Evolutionary conservation across 2,888 invertebrate genomes (phyloP).

Genomic region (Stegana nigrithorax): DNA sequence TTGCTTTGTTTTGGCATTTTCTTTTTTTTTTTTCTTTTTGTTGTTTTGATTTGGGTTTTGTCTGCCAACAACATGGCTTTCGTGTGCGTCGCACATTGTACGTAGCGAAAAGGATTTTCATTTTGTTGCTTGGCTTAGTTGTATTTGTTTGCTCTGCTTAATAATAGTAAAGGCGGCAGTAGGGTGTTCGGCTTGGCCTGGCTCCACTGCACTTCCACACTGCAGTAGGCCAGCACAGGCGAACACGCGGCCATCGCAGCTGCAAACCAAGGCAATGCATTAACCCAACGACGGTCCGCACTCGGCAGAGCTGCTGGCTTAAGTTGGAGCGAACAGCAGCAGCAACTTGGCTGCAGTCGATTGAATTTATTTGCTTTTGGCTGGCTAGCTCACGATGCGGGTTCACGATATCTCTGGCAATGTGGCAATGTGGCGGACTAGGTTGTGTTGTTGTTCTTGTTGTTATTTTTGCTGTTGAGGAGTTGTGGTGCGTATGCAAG

Average conservation of each 20-base stretch:
- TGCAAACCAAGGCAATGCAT: no score
- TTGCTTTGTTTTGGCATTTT: no score
- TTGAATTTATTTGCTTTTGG: conserved; percentile 61
- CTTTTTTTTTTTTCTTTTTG: not conserved
- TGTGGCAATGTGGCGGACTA: conserved; percentile 19
- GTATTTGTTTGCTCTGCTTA: conserved; percentile 33
- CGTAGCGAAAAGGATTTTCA: conserved; percentile 49
- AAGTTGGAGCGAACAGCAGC: conserved; percentile 31
- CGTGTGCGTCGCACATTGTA: no score
- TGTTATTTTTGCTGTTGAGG: not conserved
- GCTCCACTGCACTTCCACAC: no score
- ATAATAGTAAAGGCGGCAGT: conserved; percentile 41
- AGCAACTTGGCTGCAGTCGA: conserved; percentile 55
- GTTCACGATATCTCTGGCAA: not conserved
- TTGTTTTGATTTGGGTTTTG: not conserved
- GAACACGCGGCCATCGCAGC: no score
- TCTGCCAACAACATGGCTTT: not conserved
- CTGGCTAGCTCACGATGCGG: not conserved
- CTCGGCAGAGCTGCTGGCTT: conserved; percentile 26
- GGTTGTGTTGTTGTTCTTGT: not conserved
- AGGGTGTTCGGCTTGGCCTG: no score
- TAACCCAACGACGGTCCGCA: conserved; percentile 35
- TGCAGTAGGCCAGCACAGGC: no score
- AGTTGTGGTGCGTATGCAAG: no score
- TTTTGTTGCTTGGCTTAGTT: conserved; percentile 48